These are phyloP conservation scores for Lumbricus terrestris DNA, from an alignment of 2,888 invertebrate species.

Conservation along the genomic window DNA sequence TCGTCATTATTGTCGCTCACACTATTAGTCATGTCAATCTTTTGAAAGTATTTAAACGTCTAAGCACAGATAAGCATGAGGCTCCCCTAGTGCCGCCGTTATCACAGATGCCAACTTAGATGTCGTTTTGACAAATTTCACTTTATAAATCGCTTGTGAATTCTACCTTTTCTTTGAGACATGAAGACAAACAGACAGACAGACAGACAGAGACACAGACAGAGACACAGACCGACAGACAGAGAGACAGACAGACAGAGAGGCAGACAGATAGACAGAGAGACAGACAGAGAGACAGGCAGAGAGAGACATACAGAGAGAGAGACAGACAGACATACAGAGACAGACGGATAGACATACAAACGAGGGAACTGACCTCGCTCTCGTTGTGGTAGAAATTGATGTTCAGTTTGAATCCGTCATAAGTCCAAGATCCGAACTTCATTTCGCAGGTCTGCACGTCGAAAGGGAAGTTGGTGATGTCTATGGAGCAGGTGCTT, in stretches of 20 bases:
- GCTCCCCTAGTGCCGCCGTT: neutral
- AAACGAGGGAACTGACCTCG: neutral
- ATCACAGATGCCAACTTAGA: neutral
- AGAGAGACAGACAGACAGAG: too few species aligned
- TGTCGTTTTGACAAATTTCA: neutral
- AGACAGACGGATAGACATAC: too few species aligned
- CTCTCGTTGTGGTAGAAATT: constrained; percentile 35
- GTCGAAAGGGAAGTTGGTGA: constrained; percentile 57
- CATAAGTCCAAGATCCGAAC: constrained; percentile 58
- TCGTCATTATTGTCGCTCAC: too few species aligned
- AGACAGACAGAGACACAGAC: too few species aligned
- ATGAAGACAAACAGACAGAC: too few species aligned
- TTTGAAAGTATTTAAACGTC: neutral
- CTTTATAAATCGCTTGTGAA: neutral
- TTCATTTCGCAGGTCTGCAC: constrained; percentile 54
- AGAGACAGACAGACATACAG: too few species aligned
- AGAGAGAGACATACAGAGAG: too few species aligned
- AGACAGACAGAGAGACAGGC: too few species aligned
- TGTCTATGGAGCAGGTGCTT: constrained; percentile 56
- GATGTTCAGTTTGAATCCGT: constrained; percentile 50
- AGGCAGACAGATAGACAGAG: too few species aligned
- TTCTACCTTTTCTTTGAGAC: neutral
- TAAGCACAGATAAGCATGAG: neutral
- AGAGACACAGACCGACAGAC: too few species aligned
- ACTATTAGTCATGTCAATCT: neutral